phyloP scores from a whole-genome alignment of 2,888 invertebrate species.

The Osmoderma eremita region DNA sequence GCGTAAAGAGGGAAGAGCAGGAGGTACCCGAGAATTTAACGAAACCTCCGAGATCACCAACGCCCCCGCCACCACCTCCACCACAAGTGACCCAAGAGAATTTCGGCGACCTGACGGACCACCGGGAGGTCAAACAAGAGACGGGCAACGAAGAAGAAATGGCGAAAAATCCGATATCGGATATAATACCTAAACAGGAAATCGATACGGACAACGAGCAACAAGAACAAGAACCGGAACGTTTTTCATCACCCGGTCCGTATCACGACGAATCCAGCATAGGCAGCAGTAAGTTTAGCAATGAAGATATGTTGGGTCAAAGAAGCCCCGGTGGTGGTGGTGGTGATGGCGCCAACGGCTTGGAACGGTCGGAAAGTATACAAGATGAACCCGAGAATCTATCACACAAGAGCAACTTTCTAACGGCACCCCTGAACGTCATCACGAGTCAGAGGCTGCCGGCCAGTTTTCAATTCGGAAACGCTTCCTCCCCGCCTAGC shows the following conservation, averaged over 20 bases:
- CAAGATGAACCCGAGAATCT: slow-evolving; percentile 86
- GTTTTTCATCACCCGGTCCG: slow-evolving; percentile 73
- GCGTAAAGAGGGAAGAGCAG: slow-evolving; percentile 75
- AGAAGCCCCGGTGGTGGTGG: slow-evolving; percentile 62
- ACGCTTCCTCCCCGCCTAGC: slow-evolving; percentile 73
- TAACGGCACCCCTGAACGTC: slow-evolving; percentile 74
- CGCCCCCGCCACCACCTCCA: slow-evolving; percentile 35
- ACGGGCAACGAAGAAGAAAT: slow-evolving; percentile 46
- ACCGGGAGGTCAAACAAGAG: slow-evolving; percentile 46
- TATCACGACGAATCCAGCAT: slow-evolving; percentile 84
- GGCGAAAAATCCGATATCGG: slow-evolving; percentile 59
- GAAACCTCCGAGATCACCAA: slow-evolving; percentile 68
- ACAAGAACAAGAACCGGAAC: slow-evolving; percentile 71
- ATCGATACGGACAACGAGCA: slow-evolving; percentile 73
- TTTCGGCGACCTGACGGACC: slow-evolving; percentile 41
- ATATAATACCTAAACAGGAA: slow-evolving; percentile 75
- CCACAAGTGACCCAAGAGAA: slow-evolving; percentile 24
- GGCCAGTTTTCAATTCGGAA: slow-evolving; percentile 70
- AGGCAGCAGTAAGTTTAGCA: slow-evolving; percentile 81
- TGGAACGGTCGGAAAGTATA: slow-evolving; percentile 72
- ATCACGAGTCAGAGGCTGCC: slow-evolving; percentile 74
- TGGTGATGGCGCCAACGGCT: slow-evolving; percentile 53
- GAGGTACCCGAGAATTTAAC: slow-evolving; percentile 81
- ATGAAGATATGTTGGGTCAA: slow-evolving; percentile 70
- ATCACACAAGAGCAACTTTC: slow-evolving; percentile 73